phyloP scores from a whole-genome alignment of 30 jellyfish, hydroid and myxozoan genomes.

The Rhopilema esculentum region DNA sequence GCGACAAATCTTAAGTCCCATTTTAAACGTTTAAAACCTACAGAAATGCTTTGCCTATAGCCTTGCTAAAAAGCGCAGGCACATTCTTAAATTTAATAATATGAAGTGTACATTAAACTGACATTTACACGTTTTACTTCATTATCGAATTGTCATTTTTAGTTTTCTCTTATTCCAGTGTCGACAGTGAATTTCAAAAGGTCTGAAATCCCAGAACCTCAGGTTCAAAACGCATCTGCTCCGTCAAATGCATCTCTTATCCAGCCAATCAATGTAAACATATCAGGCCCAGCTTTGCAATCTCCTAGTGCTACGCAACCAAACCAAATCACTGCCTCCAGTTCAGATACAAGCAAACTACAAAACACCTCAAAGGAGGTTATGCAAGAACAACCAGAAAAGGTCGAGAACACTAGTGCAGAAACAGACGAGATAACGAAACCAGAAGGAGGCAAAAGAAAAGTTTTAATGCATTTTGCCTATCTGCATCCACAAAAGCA shows the following conservation, averaged over 20 bases:
- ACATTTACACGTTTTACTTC: too few species aligned
- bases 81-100: too few species aligned
- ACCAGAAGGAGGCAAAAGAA: slow-evolving; percentile 40
- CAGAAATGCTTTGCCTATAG: too few species aligned
- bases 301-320: neutral
- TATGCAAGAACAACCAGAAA: neutral
- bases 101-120: too few species aligned
- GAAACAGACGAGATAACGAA: neutral
- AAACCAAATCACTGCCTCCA: neutral
- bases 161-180: neutral
- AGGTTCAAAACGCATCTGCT: neutral
- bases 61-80: too few species aligned
- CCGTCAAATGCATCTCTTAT: neutral
- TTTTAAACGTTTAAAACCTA: too few species aligned
- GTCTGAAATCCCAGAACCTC: slow-evolving; percentile 21
- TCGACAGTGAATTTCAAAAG: slow-evolving; percentile 5
- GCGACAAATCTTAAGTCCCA: too few species aligned
- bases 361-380: neutral
- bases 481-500: slow-evolving; percentile 86
- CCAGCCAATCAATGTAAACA: neutral
- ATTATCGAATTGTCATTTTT: too few species aligned
- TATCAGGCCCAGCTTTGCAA: neutral
- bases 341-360: neutral
- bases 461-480: slow-evolving; percentile 81
- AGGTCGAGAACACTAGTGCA: neutral